These are phyloP conservation scores for Spialia ferax DNA, from an alignment of 2,888 invertebrate species.

Conservation along the genomic window DNA sequence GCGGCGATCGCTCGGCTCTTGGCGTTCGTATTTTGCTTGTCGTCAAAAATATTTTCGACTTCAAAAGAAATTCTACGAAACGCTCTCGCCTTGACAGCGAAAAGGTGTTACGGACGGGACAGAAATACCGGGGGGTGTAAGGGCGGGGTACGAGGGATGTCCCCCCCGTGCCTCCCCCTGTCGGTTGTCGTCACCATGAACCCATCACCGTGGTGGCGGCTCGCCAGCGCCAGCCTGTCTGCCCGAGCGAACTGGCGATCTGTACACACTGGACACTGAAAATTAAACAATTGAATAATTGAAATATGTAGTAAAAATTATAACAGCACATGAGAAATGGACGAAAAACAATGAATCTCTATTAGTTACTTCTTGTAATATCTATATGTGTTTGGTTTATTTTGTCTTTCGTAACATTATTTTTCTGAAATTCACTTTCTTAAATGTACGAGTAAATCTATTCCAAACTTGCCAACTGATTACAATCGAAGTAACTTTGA, in stretches of 20 bases:
- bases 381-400: too few relatives aligned
- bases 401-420: too few relatives aligned
- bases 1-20: slow-evolving; percentile 42
- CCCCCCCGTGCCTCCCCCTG: neutral
- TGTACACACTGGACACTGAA: slow-evolving; percentile 11
- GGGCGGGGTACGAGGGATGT: neutral
- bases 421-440: too few relatives aligned
- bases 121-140: slow-evolving; percentile 42
- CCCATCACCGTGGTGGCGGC: slow-evolving; percentile 43
- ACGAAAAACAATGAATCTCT: too few relatives aligned
- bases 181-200: slow-evolving; percentile 40
- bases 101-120: slow-evolving; percentile 44
- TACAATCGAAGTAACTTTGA: too few relatives aligned
- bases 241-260: slow-evolving; percentile 20
- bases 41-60: slow-evolving; percentile 48
- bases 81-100: slow-evolving; percentile 49
- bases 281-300: neutral
- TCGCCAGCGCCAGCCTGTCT: slow-evolving; percentile 54
- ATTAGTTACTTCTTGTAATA: too few relatives aligned
- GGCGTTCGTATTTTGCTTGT: slow-evolving; percentile 37
- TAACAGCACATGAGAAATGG: too few relatives aligned
- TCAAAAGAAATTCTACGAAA: slow-evolving; percentile 54
- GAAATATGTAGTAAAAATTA: too few relatives aligned
- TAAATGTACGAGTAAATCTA: too few relatives aligned
- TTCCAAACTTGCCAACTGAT: too few relatives aligned